Evolutionary conservation across 2,797 vertebrate genomes (phyloP).

Genomic region (Phoeniculus purpureus): DNA sequence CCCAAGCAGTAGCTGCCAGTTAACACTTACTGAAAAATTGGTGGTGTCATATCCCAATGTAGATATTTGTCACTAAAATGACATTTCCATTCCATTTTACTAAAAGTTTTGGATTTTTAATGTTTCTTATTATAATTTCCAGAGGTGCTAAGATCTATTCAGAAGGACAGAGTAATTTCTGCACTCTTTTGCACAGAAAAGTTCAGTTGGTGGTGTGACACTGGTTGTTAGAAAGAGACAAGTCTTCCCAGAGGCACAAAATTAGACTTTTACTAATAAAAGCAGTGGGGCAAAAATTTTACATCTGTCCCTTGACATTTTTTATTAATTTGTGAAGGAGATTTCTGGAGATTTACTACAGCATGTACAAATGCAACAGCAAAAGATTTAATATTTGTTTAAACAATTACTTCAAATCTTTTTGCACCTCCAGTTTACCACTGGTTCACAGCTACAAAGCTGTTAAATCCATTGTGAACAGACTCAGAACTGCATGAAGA

Average conservation of each 20-base stretch:
- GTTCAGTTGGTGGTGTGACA: slow-evolving; percentile 34
- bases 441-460: not conserved
- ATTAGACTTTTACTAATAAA: slow-evolving; percentile 33
- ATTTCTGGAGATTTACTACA: too few relatives aligned
- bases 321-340: slow-evolving; percentile 29
- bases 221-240: slow-evolving; percentile 44
- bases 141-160: not conserved
- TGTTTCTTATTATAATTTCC: not conserved
- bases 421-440: not conserved
- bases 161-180: not conserved
- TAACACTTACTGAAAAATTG: not conserved
- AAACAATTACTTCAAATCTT: not conserved
- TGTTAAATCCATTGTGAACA: slow-evolving; percentile 24
- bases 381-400: not conserved
- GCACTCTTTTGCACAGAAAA: slow-evolving; percentile 26
- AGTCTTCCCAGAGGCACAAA: slow-evolving; percentile 38
- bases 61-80: not conserved
- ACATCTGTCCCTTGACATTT: slow-evolving; percentile 24
- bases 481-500: not conserved
- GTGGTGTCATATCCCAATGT: not conserved
- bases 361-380: not conserved
- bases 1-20: not conserved
- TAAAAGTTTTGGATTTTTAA: not conserved
- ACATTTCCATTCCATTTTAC: not conserved
- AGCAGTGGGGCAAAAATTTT: slow-evolving; percentile 21